Evolutionary conservation across 2,113 vertebrate species (phyloP).

Genomic region (Brachyhypopomus occidentalis): DNA sequence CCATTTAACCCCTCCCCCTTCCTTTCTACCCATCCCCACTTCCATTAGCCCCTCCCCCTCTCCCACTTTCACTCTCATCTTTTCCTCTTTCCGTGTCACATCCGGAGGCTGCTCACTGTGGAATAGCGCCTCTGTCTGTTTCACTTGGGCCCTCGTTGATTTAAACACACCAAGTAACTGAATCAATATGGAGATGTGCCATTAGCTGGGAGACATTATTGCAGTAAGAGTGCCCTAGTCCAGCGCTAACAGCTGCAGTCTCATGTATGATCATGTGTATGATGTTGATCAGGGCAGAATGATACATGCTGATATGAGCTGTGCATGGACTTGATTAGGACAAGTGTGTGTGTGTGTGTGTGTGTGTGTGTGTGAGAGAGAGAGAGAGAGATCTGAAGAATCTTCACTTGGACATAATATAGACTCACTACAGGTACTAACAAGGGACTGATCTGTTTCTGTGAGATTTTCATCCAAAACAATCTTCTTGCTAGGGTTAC

Average conservation of each 20-base stretch:
- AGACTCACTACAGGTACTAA: too few relatives aligned
- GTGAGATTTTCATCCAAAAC: too few relatives aligned
- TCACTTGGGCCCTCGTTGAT: conserved; percentile 44
- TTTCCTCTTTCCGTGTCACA: not conserved
- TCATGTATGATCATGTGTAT: conserved; percentile 36
- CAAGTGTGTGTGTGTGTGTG: not conserved
- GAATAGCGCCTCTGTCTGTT: conserved; percentile 13
- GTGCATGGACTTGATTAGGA: conserved; percentile 39
- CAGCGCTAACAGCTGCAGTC: conserved; percentile 32
- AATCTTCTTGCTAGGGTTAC: too few relatives aligned
- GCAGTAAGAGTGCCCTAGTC: conserved; percentile 37
- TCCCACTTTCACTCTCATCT: not conserved
- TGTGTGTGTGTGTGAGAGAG: not conserved
- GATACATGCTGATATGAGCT: conserved; percentile 33
- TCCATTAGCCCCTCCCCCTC: not conserved
- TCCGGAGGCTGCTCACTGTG: conserved; percentile 5
- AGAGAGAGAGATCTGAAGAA: too few relatives aligned
- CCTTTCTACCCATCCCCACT: not conserved
- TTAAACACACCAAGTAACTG: conserved; percentile 32
- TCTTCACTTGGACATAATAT: too few relatives aligned
- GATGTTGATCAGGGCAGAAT: conserved; percentile 23
- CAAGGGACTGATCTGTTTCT: too few relatives aligned
- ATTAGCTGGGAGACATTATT: conserved; percentile 46
- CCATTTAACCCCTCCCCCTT: too few relatives aligned
- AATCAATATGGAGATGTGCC: conserved; percentile 54